These are phyloP conservation scores for Hypomecis punctinalis DNA, from an alignment of 2,888 invertebrate species.

Conservation along the genomic window DNA sequence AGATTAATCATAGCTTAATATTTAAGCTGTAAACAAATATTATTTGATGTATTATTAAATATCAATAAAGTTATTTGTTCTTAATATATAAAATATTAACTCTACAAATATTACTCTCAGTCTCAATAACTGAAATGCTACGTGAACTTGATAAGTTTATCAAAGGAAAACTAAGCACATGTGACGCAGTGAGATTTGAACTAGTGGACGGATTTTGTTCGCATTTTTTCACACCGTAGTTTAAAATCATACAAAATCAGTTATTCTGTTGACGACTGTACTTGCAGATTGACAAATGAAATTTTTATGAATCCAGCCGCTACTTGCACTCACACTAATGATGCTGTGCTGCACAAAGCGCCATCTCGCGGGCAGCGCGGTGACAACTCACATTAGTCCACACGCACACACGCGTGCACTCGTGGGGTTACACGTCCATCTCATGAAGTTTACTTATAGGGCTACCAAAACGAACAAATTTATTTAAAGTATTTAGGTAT, in stretches of 20 bases:
- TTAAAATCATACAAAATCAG: too few species aligned
- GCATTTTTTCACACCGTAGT: too few species aligned
- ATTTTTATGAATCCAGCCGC: conserved; percentile 67
- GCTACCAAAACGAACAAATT: conserved; percentile 14
- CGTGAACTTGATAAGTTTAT: too few species aligned
- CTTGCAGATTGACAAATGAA: conserved; percentile 73
- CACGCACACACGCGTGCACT: conserved; percentile 41
- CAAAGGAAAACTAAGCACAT: too few species aligned
- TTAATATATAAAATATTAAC: too few species aligned
- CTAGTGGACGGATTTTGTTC: too few species aligned
- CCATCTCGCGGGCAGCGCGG: conserved; percentile 46
- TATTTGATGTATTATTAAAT: too few species aligned
- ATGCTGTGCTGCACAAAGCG: conserved; percentile 58
- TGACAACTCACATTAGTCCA: conserved; percentile 40
- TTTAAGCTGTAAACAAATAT: neutral
- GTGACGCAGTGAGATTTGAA: too few species aligned
- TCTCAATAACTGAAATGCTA: too few species aligned
- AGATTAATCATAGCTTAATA: neutral
- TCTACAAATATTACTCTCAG: too few species aligned
- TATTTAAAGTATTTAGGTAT: neutral
- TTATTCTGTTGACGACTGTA: conserved; percentile 42
- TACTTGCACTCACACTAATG: conserved; percentile 64
- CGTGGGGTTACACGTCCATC: conserved; percentile 29
- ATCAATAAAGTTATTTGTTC: too few species aligned
- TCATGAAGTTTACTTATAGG: conserved; percentile 25